A percentile compares a stretch with the other conserved stretches of the same genome.
Evolutionary conservation across 2,888 invertebrate species (phyloP).

Genomic region (Drosophila kambysellisi): DNA sequence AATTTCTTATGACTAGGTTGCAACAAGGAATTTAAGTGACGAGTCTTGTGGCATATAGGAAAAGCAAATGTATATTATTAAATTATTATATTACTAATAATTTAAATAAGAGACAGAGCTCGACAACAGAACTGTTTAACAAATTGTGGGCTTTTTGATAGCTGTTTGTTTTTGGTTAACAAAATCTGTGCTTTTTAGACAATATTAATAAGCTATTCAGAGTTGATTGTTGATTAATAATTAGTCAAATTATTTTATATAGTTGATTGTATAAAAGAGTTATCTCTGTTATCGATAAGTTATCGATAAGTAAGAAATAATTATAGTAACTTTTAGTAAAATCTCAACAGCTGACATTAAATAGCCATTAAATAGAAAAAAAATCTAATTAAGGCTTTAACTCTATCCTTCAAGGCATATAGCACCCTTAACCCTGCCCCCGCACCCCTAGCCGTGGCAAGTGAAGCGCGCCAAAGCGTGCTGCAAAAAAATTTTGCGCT

Average conservation of each 20-base stretch:
- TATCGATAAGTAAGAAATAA: neutral
- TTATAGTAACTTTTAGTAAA: neutral
- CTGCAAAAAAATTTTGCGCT: constrained; percentile 45
- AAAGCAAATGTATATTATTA: neutral
- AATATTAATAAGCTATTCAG: too few species aligned
- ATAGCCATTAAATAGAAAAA: neutral
- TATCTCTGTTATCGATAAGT: too few species aligned
- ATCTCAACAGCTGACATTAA: neutral
- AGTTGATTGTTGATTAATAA: too few species aligned
- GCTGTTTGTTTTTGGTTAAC: too few species aligned
- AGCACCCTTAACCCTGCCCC: neutral
- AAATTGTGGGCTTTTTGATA: too few species aligned
- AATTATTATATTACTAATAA: too few species aligned
- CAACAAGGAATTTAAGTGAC: neutral
- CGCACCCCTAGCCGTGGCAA: neutral
- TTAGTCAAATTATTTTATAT: too few species aligned
- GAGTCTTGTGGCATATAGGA: neutral
- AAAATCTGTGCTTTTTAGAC: too few species aligned
- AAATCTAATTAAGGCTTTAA: neutral
- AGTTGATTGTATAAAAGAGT: neutral
- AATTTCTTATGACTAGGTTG: neutral
- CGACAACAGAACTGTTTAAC: too few species aligned
- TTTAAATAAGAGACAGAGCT: too few species aligned
- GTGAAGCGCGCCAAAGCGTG: constrained; percentile 53
- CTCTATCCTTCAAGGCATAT: constrained; percentile 13